Evolutionary conservation across 1,140 invertebrate species (phyloP).

Genomic region (Choristoneura fumiferana): DNA sequence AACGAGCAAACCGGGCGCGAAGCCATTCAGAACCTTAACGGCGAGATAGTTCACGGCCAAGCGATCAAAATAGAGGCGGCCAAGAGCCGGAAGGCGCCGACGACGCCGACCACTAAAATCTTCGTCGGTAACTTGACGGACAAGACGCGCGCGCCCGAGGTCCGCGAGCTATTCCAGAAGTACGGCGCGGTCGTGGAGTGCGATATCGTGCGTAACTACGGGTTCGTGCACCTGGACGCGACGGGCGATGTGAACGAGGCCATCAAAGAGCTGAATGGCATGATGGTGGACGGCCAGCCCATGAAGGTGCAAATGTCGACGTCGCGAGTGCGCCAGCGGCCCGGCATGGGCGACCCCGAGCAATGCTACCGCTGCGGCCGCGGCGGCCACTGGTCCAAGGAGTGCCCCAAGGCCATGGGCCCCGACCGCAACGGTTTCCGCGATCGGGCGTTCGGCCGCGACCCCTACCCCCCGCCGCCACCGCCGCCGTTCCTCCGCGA

Average conservation of each 20-base stretch:
- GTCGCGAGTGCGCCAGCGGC: conserved; percentile 93
- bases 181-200: conserved; percentile 93
- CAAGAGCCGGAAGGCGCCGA: conserved; percentile 90
- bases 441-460: conserved; percentile 89
- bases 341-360: conserved; percentile 96
- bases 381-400: conserved; percentile 96
- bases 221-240: conserved; percentile 93
- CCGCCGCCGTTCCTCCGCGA: conserved; percentile 92
- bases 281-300: conserved; percentile 90
- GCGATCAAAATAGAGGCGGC: conserved; percentile 95
- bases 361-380: conserved; percentile 96
- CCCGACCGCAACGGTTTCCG: conserved; percentile 88
- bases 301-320: conserved; percentile 95
- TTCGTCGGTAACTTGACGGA: conserved; percentile 94
- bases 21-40: conserved; percentile 95
- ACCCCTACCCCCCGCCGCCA: conserved; percentile 91
- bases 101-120: conserved; percentile 92
- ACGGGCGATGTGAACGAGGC: conserved; percentile 90
- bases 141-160: conserved; percentile 92
- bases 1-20: conserved; percentile 93
- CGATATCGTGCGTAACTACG: conserved; percentile 95
- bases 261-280: conserved; percentile 92
- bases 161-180: conserved; percentile 91
- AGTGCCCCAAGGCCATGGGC: conserved; percentile 89
- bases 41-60: conserved; percentile 90